Evolutionary conservation across 2,797 vertebrate genomes (phyloP).

Genomic region (Acestrorhynchus altus): DNA sequence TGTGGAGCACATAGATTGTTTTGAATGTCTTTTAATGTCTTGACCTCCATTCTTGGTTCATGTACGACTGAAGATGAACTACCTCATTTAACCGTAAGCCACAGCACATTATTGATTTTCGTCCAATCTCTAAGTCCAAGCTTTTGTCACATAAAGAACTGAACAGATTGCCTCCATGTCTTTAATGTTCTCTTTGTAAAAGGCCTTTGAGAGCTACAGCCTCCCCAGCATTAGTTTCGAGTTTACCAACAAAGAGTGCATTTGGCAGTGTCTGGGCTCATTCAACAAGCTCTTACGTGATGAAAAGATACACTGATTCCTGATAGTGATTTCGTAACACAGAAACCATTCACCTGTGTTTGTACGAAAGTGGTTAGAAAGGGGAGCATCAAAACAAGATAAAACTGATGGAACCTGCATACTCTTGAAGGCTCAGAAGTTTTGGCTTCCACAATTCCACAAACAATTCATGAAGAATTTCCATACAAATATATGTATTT

Average conservation of each 20-base stretch:
- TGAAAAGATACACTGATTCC: too few species aligned
- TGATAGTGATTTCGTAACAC: too few species aligned
- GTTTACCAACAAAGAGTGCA: not conserved
- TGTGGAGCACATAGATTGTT: not conserved
- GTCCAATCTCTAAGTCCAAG: not conserved
- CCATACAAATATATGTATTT: too few species aligned
- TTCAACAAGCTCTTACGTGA: not conserved
- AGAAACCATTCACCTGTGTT: too few species aligned
- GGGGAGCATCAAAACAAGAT: too few species aligned
- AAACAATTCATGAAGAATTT: too few species aligned
- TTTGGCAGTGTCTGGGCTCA: not conserved
- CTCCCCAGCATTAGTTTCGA: not conserved
- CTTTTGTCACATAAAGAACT: not conserved
- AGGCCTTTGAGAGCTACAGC: not conserved
- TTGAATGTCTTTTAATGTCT: not conserved
- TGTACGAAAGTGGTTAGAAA: too few species aligned
- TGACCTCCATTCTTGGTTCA: not conserved
- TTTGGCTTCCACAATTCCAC: too few species aligned
- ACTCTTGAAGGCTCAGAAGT: too few species aligned
- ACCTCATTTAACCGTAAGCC: not conserved
- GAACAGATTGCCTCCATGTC: not conserved
- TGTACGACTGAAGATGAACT: not conserved
- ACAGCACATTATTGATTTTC: not conserved
- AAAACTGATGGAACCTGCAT: too few species aligned
- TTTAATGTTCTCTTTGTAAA: not conserved